Base-by-base conservation (phyloP, 2,888 invertebrate species). In the Tetragonula carbonaria region DNA sequence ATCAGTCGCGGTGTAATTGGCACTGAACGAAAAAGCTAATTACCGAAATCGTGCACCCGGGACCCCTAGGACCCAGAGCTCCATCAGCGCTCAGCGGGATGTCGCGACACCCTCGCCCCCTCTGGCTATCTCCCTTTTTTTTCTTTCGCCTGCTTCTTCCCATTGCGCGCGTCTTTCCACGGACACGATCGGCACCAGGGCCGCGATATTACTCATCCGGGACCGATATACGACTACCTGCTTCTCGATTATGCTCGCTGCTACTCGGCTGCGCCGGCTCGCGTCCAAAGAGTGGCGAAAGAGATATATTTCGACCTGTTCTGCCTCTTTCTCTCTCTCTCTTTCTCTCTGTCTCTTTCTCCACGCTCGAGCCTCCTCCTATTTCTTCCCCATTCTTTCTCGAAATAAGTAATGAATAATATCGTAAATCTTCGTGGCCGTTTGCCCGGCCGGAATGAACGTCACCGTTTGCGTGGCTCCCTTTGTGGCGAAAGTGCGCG, bases 1-100 rank as follows among this genome's bases (percentile, higher is more conserved):
- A 94, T 93, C 91, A 92, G 92, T 86, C 87, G 86, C 62, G 11
- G 91, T 90, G 93, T 93, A 94, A 94, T 93, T 93, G 93, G 93
- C 93, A 92, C 92, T 91, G 91, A 91, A 92, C 90, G 92, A 93
- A 92, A 93, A 93, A 94, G 92, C 92, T 93, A 93, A 94, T 94
- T 93, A 93, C 93, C 91, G 91, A 92, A 93, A 92, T 91, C 91
- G 91, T 90, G 90, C 87, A 90, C 87, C 88, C 86, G 89, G 86
- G 88, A 86, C 86, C 87, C 86, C 86, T 90, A 88, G 89, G 90
- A 88, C 86, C 84, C 87, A 76, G 87, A 84, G 89, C 87, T 86
- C 91, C 92, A 92, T 92, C 92, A 92, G 86, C 86, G 89, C 92
- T 33, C 92, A 92, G 92, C 92, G 87, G 92, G 92, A 87, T 85